Percentiles rank a stretch among this genome's conserved stretches.
Evolutionary conservation across 2,113 vertebrate species (phyloP).

Genomic region (Anas platyrhynchos): DNA sequence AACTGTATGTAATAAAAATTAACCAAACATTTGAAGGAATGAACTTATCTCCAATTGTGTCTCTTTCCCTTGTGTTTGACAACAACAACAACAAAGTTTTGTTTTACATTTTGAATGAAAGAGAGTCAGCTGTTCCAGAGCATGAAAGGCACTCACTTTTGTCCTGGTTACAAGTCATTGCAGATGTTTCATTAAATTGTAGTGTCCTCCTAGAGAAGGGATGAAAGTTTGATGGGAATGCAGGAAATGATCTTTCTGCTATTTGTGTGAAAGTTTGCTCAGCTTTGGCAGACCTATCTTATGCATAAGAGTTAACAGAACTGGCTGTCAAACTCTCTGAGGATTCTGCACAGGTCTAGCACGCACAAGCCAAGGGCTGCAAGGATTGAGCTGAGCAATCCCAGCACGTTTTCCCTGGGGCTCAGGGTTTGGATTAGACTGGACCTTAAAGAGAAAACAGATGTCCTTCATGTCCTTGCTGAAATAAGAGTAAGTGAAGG

Average conservation of each 20-base stretch:
- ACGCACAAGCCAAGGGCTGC: not conserved
- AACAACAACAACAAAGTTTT: not conserved
- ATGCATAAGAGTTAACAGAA: not conserved
- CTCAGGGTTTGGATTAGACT: not conserved
- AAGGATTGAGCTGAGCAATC: not conserved
- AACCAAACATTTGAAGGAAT: conserved; percentile 6
- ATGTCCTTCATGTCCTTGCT: not conserved
- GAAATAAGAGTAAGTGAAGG: not conserved
- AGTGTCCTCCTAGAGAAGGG: conserved; percentile 9
- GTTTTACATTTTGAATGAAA: not conserved
- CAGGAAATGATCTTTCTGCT: conserved; percentile 43
- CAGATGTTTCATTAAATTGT: conserved; percentile 50
- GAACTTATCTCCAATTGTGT: not conserved
- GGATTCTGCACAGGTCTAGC: not conserved
- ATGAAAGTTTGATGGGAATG: conserved; percentile 21
- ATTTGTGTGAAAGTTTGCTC: conserved; percentile 20
- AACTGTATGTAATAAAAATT: not conserved
- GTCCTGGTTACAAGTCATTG: conserved; percentile 50
- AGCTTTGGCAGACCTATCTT: not conserved
- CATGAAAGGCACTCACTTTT: conserved; percentile 32
- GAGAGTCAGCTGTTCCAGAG: conserved; percentile 29
- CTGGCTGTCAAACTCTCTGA: not conserved
- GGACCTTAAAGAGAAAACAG: not conserved
- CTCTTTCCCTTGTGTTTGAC: not conserved
- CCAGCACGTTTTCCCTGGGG: not conserved